Conservation (phyloP, 1,140 invertebrate species). For the Neocloeon triangulifer region DNA sequence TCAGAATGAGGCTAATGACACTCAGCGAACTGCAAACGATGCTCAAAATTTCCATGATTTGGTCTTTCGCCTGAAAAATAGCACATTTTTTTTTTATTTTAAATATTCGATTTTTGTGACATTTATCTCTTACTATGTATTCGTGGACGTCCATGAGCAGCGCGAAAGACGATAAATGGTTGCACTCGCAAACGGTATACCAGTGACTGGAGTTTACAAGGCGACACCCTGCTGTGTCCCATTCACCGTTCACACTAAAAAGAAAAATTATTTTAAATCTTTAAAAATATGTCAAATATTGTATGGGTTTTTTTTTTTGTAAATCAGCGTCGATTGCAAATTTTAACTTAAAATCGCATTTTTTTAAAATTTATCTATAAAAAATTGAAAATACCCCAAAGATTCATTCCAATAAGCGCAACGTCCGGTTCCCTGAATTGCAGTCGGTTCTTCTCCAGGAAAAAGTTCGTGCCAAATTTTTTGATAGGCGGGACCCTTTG, state of each 20-base stretch:
- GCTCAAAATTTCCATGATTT: conserved; percentile 24
- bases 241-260: no score
- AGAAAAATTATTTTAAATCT: no score
- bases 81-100: not conserved
- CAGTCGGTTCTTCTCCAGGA: conserved; percentile 7
- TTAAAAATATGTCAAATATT: no score
- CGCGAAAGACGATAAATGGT: conserved; percentile 38
- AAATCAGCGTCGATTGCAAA: no score
- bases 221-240: conserved; percentile 19
- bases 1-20: conserved; percentile 27
- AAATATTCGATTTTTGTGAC: not conserved
- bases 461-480: conserved; percentile 6
- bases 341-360: no score
- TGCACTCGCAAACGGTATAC: conserved; percentile 28
- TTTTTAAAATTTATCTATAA: no score
- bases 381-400: conserved; percentile 4
- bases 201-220: conserved; percentile 19
- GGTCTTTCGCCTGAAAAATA: conserved; percentile 11
- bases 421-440: conserved; percentile 6
- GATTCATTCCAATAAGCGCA: conserved; percentile 8
- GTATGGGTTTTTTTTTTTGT: no score
- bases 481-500: conserved; percentile 2
- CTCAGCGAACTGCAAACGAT: conserved; percentile 30
- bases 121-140: conserved; percentile 10
- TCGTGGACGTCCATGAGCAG: conserved; percentile 23